These are phyloP conservation scores for Parotia lawesii DNA, from an alignment of 2,113 vertebrate species.

Conservation along the genomic window DNA sequence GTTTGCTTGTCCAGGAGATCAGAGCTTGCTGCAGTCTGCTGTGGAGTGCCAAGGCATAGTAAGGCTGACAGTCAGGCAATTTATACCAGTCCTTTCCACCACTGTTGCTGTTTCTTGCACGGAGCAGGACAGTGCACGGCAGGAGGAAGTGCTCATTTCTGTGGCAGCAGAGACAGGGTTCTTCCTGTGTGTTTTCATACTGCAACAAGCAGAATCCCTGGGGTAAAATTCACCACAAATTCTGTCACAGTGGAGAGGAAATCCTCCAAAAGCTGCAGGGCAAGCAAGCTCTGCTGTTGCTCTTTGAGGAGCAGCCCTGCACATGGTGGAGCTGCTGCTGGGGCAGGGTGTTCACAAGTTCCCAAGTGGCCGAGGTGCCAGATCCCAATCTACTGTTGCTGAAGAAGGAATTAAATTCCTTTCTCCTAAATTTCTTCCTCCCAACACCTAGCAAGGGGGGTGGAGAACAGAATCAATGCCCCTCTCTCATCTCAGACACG, in stretches of 20 bases:
- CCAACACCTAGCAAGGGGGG: accelerated
- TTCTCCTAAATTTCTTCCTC: background rate
- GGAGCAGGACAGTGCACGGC: accelerated
- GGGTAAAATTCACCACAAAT: background rate
- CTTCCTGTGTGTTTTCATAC: background rate
- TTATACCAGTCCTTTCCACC: background rate
- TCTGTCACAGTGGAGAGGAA: background rate
- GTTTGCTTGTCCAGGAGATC: background rate
- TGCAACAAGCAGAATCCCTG: background rate
- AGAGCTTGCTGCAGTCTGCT: background rate
- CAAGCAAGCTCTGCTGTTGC: background rate
- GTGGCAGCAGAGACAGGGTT: background rate
- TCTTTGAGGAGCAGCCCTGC: background rate
- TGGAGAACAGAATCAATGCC: background rate
- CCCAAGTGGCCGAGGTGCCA: background rate
- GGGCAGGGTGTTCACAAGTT: background rate
- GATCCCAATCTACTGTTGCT: background rate
- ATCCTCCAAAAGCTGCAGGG: background rate
- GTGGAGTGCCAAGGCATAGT: background rate
- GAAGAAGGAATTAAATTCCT: background rate
- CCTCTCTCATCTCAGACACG: background rate
- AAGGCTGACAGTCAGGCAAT: background rate
- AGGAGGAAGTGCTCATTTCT: background rate
- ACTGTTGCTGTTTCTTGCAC: background rate
- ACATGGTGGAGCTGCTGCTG: background rate